A percentile compares a stretch with the other conserved stretches of the same genome.
These are phyloP conservation scores for Ameiurus melas DNA, from an alignment of 2,113 vertebrate species.

Conservation along the genomic window DNA sequence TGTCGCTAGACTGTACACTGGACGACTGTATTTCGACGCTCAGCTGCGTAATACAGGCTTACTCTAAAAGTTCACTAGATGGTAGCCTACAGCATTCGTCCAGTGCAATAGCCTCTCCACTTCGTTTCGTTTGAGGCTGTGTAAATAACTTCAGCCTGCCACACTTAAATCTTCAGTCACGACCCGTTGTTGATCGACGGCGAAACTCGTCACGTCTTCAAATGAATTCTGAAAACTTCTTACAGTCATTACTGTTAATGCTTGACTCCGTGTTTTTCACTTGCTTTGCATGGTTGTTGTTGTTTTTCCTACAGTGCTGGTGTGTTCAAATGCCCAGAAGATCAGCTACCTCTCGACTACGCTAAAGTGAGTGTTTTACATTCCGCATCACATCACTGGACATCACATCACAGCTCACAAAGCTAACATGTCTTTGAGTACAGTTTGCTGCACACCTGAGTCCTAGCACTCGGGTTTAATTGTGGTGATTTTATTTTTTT, in stretches of 20 bases:
- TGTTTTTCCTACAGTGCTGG: conserved; percentile 75
- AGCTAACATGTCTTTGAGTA: not conserved
- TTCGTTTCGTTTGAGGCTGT: not conserved
- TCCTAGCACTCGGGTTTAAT: not conserved
- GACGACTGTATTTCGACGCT: not conserved
- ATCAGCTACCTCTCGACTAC: conserved; percentile 88
- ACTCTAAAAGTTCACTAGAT: too few species aligned
- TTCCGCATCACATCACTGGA: not conserved
- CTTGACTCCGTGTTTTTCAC: not conserved
- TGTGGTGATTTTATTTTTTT: not conserved
- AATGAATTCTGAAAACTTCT: not conserved
- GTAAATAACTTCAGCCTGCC: not conserved
- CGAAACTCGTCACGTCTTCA: not conserved
- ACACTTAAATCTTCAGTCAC: too few species aligned
- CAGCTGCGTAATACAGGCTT: not conserved
- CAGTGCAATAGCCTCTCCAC: not conserved
- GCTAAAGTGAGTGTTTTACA: conserved; percentile 80
- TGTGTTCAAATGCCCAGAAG: conserved; percentile 90
- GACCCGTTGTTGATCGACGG: not conserved
- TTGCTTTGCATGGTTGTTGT: not conserved
- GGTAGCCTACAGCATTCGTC: too few species aligned
- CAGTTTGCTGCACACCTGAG: not conserved
- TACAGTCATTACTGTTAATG: not conserved
- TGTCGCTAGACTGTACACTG: too few species aligned
- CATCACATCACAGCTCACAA: not conserved